A percentile compares a stretch with the other conserved stretches of the same genome.
Conservation (phyloP, 2,888 invertebrate genomes). For the Leptinotarsa tumamoca region DNA sequence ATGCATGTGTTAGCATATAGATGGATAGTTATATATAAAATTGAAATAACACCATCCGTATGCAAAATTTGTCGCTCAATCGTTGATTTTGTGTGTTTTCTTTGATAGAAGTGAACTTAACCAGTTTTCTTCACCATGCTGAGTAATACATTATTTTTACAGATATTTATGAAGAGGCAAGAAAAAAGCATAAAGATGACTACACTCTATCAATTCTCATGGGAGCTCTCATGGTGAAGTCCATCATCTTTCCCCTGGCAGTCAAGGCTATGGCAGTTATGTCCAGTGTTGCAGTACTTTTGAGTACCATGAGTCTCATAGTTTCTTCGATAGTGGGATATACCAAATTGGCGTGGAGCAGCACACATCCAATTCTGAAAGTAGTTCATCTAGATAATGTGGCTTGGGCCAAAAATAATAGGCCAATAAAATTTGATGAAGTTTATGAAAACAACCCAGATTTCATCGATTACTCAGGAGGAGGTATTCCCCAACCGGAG, state of each 20-base stretch:
- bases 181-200: conserved; percentile 63
- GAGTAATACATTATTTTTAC: neutral
- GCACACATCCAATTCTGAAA: conserved; percentile 47
- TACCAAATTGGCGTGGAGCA: conserved; percentile 59
- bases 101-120: too few species aligned
- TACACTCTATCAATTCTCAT: conserved; percentile 74
- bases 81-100: too few species aligned
- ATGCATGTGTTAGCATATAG: too few species aligned
- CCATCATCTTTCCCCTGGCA: conserved; percentile 75
- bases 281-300: conserved; percentile 71
- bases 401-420: conserved; percentile 65
- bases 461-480: neutral
- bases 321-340: conserved; percentile 74
- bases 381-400: conserved; percentile 62
- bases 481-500: neutral
- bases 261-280: conserved; percentile 77
- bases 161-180: conserved; percentile 49
- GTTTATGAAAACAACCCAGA: neutral
- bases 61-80: too few species aligned
- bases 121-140: neutral
- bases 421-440: conserved; percentile 56
- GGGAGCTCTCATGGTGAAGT: conserved; percentile 75
- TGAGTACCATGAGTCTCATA: conserved; percentile 70
- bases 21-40: too few species aligned
- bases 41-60: too few species aligned